Evolutionary conservation across 2,888 invertebrate genomes (phyloP).

Genomic region (Lasioglossum zephyrum): DNA sequence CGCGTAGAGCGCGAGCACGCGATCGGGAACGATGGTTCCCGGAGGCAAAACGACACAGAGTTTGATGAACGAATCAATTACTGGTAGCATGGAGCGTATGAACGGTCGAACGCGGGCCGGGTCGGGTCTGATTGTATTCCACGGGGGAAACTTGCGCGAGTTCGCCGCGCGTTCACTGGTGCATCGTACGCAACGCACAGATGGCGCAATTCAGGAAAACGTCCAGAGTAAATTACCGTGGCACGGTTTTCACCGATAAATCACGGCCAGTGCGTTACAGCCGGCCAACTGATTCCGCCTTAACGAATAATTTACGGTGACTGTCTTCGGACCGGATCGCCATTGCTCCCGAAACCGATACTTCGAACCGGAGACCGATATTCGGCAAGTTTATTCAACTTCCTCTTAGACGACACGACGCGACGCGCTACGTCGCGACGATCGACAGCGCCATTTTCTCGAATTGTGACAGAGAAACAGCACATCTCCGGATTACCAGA

Average conservation of each 20-base stretch:
- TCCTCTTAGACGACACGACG: background rate
- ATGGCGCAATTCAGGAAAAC: constrained; percentile 64
- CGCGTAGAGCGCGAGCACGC: background rate
- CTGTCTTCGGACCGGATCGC: constrained; percentile 37
- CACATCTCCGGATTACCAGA: constrained; percentile 27
- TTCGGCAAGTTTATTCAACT: background rate
- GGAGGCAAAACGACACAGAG: constrained; percentile 31
- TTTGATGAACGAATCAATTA: constrained; percentile 50
- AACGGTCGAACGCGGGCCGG: constrained; percentile 13
- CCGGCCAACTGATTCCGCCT: constrained; percentile 58
- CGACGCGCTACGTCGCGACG: background rate
- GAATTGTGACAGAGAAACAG: background rate
- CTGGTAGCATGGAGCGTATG: constrained; percentile 7
- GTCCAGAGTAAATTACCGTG: constrained; percentile 60
- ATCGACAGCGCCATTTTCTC: background rate
- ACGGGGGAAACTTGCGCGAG: constrained; percentile 33
- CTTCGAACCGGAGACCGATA: background rate
- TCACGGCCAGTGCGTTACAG: constrained; percentile 50
- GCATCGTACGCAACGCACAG: constrained; percentile 52
- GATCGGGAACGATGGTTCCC: constrained; percentile 9
- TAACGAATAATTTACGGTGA: constrained; percentile 63
- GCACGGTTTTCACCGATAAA: constrained; percentile 57
- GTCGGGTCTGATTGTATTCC: constrained; percentile 37
- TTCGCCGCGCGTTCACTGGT: constrained; percentile 9
- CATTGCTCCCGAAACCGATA: background rate